Base-by-base conservation (phyloP, 2,113 vertebrate genomes). In the Lichenostomus cassidix region DNA sequence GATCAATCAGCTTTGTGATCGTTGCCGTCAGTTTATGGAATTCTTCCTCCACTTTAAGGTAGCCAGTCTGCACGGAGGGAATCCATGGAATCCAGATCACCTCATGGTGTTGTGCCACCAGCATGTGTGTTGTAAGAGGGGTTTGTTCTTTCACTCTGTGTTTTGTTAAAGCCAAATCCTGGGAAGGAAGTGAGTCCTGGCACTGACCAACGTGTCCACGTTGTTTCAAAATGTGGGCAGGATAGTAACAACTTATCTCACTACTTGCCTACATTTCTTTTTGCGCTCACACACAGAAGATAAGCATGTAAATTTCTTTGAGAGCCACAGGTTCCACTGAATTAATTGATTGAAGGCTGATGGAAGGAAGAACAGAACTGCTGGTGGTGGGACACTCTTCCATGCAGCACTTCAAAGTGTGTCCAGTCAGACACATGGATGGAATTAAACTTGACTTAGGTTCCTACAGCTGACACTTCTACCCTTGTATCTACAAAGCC, bases 251-350 rank as follows among this genome's bases (percentile, higher is more conserved):
- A 37, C 2, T 75, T 74, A 15, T 23, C 67, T 65, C 73, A 15
- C 24, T 49, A 8, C 58, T 56, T 84, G 41, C 27, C 69, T 56
- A 29, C 11, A 14, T n/a, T 75, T 15, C 28, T 52, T 81, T 70
- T 60, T 92, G 60, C 44, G 75, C 9, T 7, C 39, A n/a, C 12
- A 29, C n/a, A n/a, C 5, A 52, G n/a, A 60, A 82, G 20, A 0
- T 13, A 53, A 73, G 10, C 12, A 49, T 76, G 41, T 23, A 17
- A 15, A 46, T 37, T 49, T 76, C n/a, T n/a, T 52, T 56, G 33
- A 70, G 33, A 3, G 2, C 41, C 68, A n/a, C 22, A 9, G 0
- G 0, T 71, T 75, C 52, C 41, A 15, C 52, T n/a, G 9, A 12
- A 23, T 70, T 50, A 80, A 44, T 27, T 12, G 24, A 46, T 0